Conservation (phyloP, 1,140 invertebrate genomes). For the Drosophila subobscura region DNA sequence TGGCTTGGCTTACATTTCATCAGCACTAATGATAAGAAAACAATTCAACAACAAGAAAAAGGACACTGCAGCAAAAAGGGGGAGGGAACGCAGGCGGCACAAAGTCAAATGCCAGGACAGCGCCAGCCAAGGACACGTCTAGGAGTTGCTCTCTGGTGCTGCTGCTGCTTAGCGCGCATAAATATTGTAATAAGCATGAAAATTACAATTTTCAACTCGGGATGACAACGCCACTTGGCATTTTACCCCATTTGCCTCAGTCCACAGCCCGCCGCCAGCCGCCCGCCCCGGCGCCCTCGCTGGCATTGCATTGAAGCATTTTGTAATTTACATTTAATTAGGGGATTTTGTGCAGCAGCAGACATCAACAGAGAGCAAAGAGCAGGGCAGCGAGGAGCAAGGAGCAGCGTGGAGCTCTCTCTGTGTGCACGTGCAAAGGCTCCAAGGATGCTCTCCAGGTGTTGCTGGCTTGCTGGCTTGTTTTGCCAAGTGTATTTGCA, state of each 20-base stretch:
- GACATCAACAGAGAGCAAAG: neutral
- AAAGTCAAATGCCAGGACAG: slow-evolving; percentile 38
- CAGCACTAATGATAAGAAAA: slow-evolving; percentile 66
- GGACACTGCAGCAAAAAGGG: slow-evolving; percentile 20
- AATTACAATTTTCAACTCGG: slow-evolving; percentile 65
- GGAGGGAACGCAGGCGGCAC: neutral
- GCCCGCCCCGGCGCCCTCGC: too few relatives aligned
- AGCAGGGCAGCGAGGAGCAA: slow-evolving; percentile 20
- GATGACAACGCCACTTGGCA: slow-evolving; percentile 37
- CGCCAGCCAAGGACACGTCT: slow-evolving; percentile 6
- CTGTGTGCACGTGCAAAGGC: slow-evolving; percentile 11
- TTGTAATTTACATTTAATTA: slow-evolving; percentile 77
- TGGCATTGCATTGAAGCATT: slow-evolving; percentile 59
- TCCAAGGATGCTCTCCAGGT: slow-evolving; percentile 31
- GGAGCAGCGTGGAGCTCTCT: too few relatives aligned
- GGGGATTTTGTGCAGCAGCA: slow-evolving; percentile 54
- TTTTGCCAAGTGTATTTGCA: slow-evolving; percentile 49
- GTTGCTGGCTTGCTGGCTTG: slow-evolving; percentile 13
- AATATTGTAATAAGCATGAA: slow-evolving; percentile 75
- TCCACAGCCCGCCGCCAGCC: too few relatives aligned
- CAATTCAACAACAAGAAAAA: slow-evolving; percentile 38
- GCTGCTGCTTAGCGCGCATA: slow-evolving; percentile 54
- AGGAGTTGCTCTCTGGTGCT: neutral
- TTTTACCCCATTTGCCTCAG: slow-evolving; percentile 3
- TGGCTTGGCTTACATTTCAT: slow-evolving; percentile 54